Percentiles rank a stretch among this genome's conserved stretches.
These are phyloP conservation scores for Cercocebus atys DNA, from an alignment of 2,113 vertebrate genomes.

Conservation along the genomic window DNA sequence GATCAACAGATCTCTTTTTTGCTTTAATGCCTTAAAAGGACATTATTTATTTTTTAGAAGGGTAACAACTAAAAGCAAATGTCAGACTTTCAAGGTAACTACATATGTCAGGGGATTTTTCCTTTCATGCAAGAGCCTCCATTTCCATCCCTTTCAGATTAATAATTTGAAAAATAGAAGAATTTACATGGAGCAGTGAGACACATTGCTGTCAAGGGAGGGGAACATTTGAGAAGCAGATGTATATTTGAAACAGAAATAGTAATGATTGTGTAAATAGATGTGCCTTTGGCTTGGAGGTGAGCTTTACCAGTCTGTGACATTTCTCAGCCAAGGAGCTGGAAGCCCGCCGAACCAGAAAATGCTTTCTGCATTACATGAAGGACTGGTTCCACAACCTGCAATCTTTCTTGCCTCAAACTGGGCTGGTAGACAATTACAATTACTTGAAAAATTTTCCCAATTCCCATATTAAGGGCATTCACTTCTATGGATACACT, in stretches of 20 bases:
- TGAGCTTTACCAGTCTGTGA: neutral
- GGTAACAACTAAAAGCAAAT: conserved; percentile 38
- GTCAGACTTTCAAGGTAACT: neutral
- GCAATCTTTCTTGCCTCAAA: neutral
- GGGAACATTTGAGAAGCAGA: conserved; percentile 13
- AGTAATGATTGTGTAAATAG: conserved; percentile 28
- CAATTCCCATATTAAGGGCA: neutral
- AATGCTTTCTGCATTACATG: neutral
- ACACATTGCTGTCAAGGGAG: conserved; percentile 26
- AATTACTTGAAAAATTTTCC: neutral
- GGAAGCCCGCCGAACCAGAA: neutral
- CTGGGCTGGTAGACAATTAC: neutral
- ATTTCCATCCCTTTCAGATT: neutral
- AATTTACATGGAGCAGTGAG: conserved; percentile 13
- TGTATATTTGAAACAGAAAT: conserved; percentile 48
- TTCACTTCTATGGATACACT: neutral
- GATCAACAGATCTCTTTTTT: too few species aligned
- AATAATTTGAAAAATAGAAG: conserved; percentile 38
- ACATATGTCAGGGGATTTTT: neutral
- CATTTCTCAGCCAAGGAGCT: conserved; percentile 22
- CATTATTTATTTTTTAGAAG: conserved; percentile 45
- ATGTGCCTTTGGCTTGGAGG: conserved; percentile 14
- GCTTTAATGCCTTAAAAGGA: too few species aligned
- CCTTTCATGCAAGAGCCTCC: neutral
- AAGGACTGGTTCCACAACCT: neutral